phyloP scores from a whole-genome alignment of 2,113 vertebrate genomes.

The Plestiodon gilberti region DNA sequence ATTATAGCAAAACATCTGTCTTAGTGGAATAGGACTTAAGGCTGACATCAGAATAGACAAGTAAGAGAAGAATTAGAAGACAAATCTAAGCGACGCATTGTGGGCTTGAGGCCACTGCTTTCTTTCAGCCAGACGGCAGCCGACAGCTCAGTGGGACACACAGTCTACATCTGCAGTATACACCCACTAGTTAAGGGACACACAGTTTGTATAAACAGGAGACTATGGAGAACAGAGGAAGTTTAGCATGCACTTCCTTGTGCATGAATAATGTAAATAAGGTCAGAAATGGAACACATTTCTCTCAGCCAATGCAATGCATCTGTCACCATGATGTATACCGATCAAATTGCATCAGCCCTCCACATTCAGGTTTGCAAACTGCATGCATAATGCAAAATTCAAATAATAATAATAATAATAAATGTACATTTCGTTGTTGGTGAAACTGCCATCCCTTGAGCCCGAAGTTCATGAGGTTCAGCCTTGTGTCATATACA shows the following conservation, averaged over 20 bases:
- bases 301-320: neutral
- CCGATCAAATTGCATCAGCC: neutral
- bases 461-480: constrained; percentile 9
- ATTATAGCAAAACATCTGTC: constrained; percentile 25
- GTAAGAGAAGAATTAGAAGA: neutral
- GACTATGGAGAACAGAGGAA: neutral
- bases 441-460: neutral
- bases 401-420: too few relatives aligned
- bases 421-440: too few relatives aligned
- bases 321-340: neutral
- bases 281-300: neutral
- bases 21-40: neutral
- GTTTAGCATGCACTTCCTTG: neutral
- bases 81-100: neutral
- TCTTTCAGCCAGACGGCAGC: neutral
- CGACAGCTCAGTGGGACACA: neutral
- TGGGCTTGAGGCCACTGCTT: neutral
- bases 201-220: neutral
- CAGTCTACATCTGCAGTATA: neutral
- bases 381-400: neutral
- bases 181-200: neutral
- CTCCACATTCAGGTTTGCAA: neutral
- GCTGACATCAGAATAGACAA: constrained; percentile 2
- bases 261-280: neutral
- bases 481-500: neutral